These are phyloP conservation scores for Sesamia inferens DNA, from an alignment of 2,888 invertebrate genomes.

Conservation along the genomic window DNA sequence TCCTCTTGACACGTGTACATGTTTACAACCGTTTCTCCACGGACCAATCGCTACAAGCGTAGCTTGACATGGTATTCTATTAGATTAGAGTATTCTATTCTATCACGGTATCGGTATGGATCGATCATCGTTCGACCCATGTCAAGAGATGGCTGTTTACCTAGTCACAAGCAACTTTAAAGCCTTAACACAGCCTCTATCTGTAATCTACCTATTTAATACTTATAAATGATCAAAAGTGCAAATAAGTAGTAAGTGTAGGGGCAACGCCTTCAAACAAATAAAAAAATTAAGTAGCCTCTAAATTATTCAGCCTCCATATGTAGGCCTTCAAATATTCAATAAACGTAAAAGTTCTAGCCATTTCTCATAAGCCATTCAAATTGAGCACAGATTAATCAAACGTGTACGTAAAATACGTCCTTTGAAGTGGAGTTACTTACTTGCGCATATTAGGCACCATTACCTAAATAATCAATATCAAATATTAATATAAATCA, in stretches of 20 bases:
- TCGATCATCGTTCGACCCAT: too few relatives aligned
- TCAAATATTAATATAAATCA: background rate
- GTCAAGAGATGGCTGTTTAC: too few relatives aligned
- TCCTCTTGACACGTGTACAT: too few relatives aligned
- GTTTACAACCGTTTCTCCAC: too few relatives aligned
- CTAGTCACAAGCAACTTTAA: too few relatives aligned
- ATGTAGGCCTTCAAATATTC: constrained; percentile 10
- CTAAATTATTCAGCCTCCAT: background rate
- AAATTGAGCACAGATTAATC: background rate
- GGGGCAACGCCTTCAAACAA: too few relatives aligned
- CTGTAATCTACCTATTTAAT: background rate
- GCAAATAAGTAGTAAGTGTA: too few relatives aligned
- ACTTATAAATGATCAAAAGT: background rate
- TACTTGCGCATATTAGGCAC: background rate
- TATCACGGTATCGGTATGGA: too few relatives aligned
- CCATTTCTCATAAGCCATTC: constrained; percentile 12
- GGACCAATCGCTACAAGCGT: too few relatives aligned
- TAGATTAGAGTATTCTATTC: too few relatives aligned
- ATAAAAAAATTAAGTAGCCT: background rate
- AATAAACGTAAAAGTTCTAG: background rate
- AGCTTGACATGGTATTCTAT: too few relatives aligned
- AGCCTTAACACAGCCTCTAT: too few relatives aligned
- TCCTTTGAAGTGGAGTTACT: background rate
- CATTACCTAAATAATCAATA: constrained; percentile 1
- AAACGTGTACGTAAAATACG: background rate